Base-by-base conservation (phyloP, 1,140 invertebrate genomes). In the Chironomus striatipennis region DNA sequence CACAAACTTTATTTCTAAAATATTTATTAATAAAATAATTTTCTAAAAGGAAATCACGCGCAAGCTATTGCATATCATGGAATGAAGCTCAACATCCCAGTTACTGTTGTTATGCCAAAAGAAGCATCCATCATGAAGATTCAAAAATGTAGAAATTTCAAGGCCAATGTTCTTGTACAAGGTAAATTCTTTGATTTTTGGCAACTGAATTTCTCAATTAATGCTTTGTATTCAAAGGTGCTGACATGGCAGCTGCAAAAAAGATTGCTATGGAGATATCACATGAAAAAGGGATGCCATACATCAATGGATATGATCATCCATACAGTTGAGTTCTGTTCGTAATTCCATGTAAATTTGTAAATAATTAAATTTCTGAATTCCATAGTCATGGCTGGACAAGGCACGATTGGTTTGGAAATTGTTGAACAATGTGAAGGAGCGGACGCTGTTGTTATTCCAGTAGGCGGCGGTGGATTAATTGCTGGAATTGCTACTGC, bases 41-140 rank as follows among this genome's bases (percentile, higher is more conserved):
- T n/a, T n/a, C n/a, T 5, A 34, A 34, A 2, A 34, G 24, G 24
- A 34, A 98, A 98, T 81, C 96, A 98, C 83, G 95, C 96, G 0
- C 85, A 93, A 73, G 96, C 91, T 0, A 83, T 98, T 8, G 89
- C 89, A 75, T 98, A 96, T 80, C 96, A 98, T 80, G 96, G 94
- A 1, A 85, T 89, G 76, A 85, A 88, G 75, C 84, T 98, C 0
- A 86, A 87, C 7, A 91, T 98, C 70, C 90, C 93, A 0, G 91
- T 95, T 0, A 96, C 94, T 0, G 96, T 98, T 2, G 92, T 98
- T 0, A 98, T 98, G 96, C 96, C 96, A 0, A 88, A 90, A 12
- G 87, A 93, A 1, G 93, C 94, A 0, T 93, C 94, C 0, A 92
- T 98, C 65, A 97, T 97, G 94, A 98, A 98, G 84, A 91, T 98